Evolutionary conservation across 2,797 vertebrate genomes (phyloP).

Genomic region (Epinephelus awoara): DNA sequence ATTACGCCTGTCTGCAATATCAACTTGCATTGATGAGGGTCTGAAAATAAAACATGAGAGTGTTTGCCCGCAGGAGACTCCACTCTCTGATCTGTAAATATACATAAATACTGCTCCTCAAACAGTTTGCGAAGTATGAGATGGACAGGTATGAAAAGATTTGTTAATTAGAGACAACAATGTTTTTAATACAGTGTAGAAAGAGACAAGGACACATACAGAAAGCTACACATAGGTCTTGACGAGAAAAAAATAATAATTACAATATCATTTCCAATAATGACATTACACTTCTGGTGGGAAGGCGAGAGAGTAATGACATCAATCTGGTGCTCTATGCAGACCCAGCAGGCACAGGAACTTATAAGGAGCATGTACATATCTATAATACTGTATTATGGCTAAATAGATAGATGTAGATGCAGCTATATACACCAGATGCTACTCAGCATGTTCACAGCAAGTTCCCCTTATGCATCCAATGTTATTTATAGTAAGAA

Average conservation of each 20-base stretch:
- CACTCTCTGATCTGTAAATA: conserved; percentile 66
- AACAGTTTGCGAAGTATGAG: conserved; percentile 71
- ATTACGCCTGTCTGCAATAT: conserved; percentile 61
- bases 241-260: conserved; percentile 72
- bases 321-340: conserved; percentile 83
- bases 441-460: conserved; percentile 84
- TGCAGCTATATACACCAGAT: conserved; percentile 87
- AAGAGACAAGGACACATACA: conserved; percentile 84
- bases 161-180: conserved; percentile 79
- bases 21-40: conserved; percentile 66
- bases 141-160: conserved; percentile 84
- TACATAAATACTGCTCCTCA: conserved; percentile 80
- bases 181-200: conserved; percentile 86
- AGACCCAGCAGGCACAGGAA: conserved; percentile 86
- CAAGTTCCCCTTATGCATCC: conserved; percentile 83
- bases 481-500: conserved; percentile 81
- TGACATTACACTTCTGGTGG: conserved; percentile 81
- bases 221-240: conserved; percentile 79
- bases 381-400: conserved; percentile 89
- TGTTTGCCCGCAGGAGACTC: conserved; percentile 47
- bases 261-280: conserved; percentile 81
- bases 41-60: conserved; percentile 70
- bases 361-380: conserved; percentile 82
- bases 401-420: conserved; percentile 86
- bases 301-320: conserved; percentile 81